Base-by-base conservation (phyloP, 1,140 invertebrate species). In the Pentalonia nigronervosa region DNA sequence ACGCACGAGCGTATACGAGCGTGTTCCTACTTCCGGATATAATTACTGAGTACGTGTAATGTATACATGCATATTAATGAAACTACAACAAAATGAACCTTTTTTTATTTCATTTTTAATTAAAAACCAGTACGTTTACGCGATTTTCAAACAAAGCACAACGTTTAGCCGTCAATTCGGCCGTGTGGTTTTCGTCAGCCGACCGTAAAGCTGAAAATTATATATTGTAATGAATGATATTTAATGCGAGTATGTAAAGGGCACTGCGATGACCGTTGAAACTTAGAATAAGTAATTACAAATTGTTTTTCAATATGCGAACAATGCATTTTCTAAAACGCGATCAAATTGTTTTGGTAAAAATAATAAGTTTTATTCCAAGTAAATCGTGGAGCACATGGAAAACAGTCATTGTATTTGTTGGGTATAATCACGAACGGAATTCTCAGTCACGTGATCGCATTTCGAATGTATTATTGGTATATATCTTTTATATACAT, bases 31-130 rank as follows among this genome's bases (percentile, higher is more conserved):
- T 89, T 89, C 88, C 88, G 48, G 50, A 21, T 89, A 56, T 36
- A 89, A 89, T 89, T 89, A 89, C 88, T 25, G 17, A 89, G 50
- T 53, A 89, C 87, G 87, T 53, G 87, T 89, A 89, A 89, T 89
- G 87, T 89, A 89, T 89, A 89, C 34, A 89, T 56, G 50, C n/a
- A 89, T 89, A 89, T 56, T 89, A 89, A 89, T 89, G 88, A 56
- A 89, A 89, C 48, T 41, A 89, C n/a, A 56, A 41, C 53, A 89
- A 76, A 89, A 89, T 89, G 2, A 89, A 89, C 34, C 48, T 36
- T 56, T 89, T 50, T 89, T 89, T 56, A 53, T 88, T 50, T 45
- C 4, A 9, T 34, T 89, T 89, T 89, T 89, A 89, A 89, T 89
- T 89, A 89, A 89, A 89, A 89, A 89, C 34, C 50, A 56, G 88